phyloP scores from a whole-genome alignment of 2,888 invertebrate species.

The Nycteola revayana region DNA sequence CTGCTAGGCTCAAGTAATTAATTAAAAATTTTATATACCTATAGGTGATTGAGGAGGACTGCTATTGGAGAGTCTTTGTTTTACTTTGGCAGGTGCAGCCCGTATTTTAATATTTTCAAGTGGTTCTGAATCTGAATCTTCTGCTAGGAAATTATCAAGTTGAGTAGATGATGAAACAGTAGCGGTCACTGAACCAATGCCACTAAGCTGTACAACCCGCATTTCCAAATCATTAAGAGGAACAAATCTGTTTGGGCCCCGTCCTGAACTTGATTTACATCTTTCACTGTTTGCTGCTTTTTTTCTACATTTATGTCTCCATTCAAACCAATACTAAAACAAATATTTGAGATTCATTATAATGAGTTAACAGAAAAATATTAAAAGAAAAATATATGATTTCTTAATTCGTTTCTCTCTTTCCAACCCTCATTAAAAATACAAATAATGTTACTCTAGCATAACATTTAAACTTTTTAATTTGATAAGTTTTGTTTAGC shows the following conservation, averaged over 20 bases:
- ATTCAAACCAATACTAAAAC: conserved; percentile 70
- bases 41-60: conserved; percentile 17
- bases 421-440: too few relatives aligned
- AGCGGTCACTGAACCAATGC: conserved; percentile 42
- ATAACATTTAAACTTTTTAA: too few relatives aligned
- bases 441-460: too few relatives aligned
- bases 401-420: too few relatives aligned
- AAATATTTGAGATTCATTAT: too few relatives aligned
- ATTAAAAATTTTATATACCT: conserved; percentile 21
- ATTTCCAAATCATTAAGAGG: conserved; percentile 67
- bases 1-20: too few relatives aligned
- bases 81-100: conserved; percentile 21
- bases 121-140: conserved; percentile 60
- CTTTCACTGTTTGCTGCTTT: conserved; percentile 59
- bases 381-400: too few relatives aligned
- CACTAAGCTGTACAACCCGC: conserved; percentile 58
- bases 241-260: conserved; percentile 48
- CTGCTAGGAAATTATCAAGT: conserved; percentile 46
- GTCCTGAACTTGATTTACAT: conserved; percentile 41
- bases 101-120: conserved; percentile 43
- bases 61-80: conserved; percentile 16
- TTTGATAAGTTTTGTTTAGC: too few relatives aligned
- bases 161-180: conserved; percentile 41
- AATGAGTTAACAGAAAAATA: too few relatives aligned
- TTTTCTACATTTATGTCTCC: conserved; percentile 68